Evolutionary conservation across 2,888 invertebrate genomes (phyloP).

Genomic region (Mesorhabditis spiculigera): DNA sequence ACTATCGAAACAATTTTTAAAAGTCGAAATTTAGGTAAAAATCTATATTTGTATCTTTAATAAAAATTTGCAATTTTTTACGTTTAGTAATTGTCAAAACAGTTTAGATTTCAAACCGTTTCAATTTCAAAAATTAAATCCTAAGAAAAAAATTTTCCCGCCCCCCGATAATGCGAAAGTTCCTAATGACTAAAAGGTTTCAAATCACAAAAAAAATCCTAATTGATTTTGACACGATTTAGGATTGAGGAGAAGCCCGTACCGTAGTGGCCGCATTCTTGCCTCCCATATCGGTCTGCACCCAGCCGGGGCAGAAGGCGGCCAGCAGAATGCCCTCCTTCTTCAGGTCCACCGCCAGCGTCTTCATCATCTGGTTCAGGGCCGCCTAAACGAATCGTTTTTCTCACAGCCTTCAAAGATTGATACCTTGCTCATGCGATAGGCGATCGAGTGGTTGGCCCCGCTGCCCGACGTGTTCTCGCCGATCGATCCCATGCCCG

Average conservation of each 20-base stretch:
- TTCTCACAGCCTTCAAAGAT: not conserved
- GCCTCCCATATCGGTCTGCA: constrained; percentile 10
- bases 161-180: no score
- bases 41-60: no score
- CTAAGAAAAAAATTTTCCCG: no score
- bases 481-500: constrained; percentile 10
- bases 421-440: constrained; percentile 6
- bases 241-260: not conserved
- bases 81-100: no score
- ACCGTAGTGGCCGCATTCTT: constrained; percentile 2
- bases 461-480: constrained; percentile 11
- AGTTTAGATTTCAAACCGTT: no score
- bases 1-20: no score
- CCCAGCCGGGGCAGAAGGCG: constrained; percentile 28
- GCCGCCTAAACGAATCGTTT: constrained; percentile 12
- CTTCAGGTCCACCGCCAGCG: constrained; percentile 12
- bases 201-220: no score
- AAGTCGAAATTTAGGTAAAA: no score
- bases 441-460: not conserved
- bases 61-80: no score
- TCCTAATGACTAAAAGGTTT: no score
- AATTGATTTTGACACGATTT: no score
- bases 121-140: no score
- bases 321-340: constrained; percentile 16
- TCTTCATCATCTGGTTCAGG: constrained; percentile 24